Evolutionary conservation across 1,140 invertebrate genomes (phyloP).

Genomic region (Harpegnathos saltator): DNA sequence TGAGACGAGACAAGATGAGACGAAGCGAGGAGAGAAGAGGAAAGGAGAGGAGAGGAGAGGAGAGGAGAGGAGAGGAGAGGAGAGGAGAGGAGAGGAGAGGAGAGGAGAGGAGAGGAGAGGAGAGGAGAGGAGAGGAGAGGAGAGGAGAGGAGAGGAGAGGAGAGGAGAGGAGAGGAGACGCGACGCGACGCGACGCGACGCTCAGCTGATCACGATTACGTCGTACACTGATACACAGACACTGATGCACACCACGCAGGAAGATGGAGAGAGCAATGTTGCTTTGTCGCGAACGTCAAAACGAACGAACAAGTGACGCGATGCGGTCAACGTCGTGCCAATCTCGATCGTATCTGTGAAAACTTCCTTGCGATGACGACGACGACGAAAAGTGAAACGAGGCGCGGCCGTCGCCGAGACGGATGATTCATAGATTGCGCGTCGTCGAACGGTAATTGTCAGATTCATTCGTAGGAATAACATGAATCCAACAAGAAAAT

Average conservation of each 20-base stretch:
- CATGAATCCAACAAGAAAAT: conserved; percentile 16
- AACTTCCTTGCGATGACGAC: neutral
- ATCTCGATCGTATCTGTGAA: neutral
- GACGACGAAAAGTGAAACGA: conserved; percentile 18
- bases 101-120: too few relatives aligned
- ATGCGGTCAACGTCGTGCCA: neutral
- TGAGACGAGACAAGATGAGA: too few relatives aligned
- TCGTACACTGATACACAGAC: neutral
- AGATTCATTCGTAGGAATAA: conserved; percentile 16
- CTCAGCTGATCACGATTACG: conserved; percentile 55
- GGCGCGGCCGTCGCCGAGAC: conserved; percentile 31
- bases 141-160: too few relatives aligned
- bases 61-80: too few relatives aligned
- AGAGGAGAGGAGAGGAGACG: too few relatives aligned
- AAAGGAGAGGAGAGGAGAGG: too few relatives aligned
- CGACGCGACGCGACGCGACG: too few relatives aligned
- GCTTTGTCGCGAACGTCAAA: conserved; percentile 15
- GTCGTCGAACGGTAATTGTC: conserved; percentile 5
- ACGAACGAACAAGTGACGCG: neutral
- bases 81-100: too few relatives aligned
- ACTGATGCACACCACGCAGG: neutral
- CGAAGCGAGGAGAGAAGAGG: too few relatives aligned
- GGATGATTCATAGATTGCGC: conserved; percentile 52
- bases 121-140: too few relatives aligned
- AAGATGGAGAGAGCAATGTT: neutral